Evolutionary conservation across 2,113 vertebrate species (phyloP).

Genomic region (Podiceps cristatus): DNA sequence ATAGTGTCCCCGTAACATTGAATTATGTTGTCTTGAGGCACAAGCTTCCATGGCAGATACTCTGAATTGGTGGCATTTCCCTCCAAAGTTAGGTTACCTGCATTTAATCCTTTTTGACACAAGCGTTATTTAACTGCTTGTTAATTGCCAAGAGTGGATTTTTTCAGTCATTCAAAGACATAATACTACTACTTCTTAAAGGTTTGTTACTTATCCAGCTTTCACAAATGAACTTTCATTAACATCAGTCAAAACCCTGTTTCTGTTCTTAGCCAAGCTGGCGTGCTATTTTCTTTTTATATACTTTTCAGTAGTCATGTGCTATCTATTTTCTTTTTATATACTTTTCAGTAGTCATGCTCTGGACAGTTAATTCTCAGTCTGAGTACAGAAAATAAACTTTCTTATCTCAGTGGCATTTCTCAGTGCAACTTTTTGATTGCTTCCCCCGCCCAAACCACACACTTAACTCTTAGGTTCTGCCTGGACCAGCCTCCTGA

Average conservation of each 20-base stretch:
- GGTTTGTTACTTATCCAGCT: neutral
- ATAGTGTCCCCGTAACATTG: neutral
- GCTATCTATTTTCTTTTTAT: neutral
- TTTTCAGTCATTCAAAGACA: neutral
- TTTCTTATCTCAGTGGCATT: neutral
- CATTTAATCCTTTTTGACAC: neutral
- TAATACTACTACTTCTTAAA: neutral
- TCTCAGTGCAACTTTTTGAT: neutral
- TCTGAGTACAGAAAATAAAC: neutral
- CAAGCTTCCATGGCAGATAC: neutral
- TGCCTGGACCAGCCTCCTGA: neutral
- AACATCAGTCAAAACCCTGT: neutral
- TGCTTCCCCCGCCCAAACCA: no score
- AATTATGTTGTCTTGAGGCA: neutral
- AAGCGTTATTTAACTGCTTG: neutral
- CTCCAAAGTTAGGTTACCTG: neutral
- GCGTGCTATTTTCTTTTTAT: neutral
- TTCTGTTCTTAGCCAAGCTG: neutral
- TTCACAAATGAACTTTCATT: neutral
- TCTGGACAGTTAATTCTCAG: neutral
- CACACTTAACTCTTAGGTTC: rapidly evolving
- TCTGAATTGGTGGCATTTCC: neutral
- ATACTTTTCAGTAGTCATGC: neutral
- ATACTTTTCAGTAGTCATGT: neutral
- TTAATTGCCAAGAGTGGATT: neutral